Percentiles rank a stretch among this genome's conserved stretches.
Conservation (phyloP, 2,113 vertebrate genomes). For the Pteronura brasiliensis region DNA sequence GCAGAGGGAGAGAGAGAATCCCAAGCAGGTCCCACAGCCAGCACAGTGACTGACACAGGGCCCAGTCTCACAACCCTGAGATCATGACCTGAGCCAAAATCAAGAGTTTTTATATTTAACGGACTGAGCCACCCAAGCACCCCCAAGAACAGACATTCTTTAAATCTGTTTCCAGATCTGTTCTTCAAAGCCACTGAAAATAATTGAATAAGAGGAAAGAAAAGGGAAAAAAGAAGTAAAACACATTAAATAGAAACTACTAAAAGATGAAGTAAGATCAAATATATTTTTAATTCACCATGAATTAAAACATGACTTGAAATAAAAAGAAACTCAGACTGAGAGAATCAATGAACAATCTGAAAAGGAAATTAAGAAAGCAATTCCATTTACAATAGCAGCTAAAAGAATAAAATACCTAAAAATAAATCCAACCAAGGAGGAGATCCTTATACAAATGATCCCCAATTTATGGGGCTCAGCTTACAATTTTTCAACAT, state of each 20-base stretch:
- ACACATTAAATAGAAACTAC: neutral
- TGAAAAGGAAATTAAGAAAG: neutral
- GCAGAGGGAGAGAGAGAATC: neutral
- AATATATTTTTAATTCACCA: neutral
- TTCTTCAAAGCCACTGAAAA: neutral
- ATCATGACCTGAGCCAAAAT: neutral
- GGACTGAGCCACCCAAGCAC: neutral
- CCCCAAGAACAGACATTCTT: neutral
- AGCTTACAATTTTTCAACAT: neutral
- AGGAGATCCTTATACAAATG: neutral
- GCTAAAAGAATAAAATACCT: neutral
- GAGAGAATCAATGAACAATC: neutral
- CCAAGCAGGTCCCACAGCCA: neutral
- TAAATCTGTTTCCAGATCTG: neutral
- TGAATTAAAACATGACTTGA: neutral
- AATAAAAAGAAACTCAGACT: neutral
- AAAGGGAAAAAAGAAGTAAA: neutral
- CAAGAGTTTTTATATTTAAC: neutral
- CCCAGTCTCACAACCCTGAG: neutral
- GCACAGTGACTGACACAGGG: neutral
- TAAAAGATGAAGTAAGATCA: neutral
- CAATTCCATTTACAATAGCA: neutral
- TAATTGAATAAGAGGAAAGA: neutral
- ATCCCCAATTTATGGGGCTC: neutral
- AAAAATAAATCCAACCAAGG: neutral